Evolutionary conservation across 2,888 invertebrate genomes (phyloP).

Genomic region (Schizotus pectinicornis): DNA sequence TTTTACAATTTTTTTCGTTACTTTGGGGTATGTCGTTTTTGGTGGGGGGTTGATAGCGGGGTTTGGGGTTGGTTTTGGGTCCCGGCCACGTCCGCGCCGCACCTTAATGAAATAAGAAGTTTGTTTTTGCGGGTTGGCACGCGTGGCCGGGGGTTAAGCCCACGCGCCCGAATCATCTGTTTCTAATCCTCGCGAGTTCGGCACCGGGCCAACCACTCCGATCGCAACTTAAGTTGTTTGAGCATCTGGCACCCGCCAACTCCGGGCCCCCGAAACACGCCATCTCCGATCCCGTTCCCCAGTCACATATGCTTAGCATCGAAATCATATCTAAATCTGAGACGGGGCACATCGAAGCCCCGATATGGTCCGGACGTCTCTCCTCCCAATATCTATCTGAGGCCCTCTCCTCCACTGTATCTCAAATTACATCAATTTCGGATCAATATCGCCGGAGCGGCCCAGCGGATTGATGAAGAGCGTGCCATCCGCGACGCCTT

Average conservation of each 20-base stretch:
- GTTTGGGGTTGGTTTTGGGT: too few relatives aligned
- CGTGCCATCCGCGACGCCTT: conserved; percentile 33
- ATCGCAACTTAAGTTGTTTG: conserved; percentile 39
- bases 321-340: conserved; percentile 47
- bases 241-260: conserved; percentile 44
- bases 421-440: conserved; percentile 58
- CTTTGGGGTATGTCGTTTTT: too few relatives aligned
- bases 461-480: conserved; percentile 35
- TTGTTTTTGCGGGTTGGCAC: too few relatives aligned
- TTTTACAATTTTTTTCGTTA: too few relatives aligned
- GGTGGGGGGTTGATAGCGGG: too few relatives aligned
- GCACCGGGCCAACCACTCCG: conserved; percentile 18
- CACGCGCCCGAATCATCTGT: conserved; percentile 9
- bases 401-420: conserved; percentile 44
- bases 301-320: conserved; percentile 45
- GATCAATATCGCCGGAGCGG: conserved; percentile 53
- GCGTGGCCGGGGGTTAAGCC: neutral
- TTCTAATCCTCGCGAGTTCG: conserved; percentile 11
- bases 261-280: neutral
- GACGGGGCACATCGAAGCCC: conserved; percentile 18
- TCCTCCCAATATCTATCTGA: conserved; percentile 45
- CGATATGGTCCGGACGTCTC: conserved; percentile 16
- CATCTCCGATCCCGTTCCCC: conserved; percentile 4
- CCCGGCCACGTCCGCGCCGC: too few relatives aligned
- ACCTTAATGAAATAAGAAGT: too few relatives aligned